Evolutionary conservation across 2,113 vertebrate genomes (phyloP).

Genomic region (Trematomus loennbergii): DNA sequence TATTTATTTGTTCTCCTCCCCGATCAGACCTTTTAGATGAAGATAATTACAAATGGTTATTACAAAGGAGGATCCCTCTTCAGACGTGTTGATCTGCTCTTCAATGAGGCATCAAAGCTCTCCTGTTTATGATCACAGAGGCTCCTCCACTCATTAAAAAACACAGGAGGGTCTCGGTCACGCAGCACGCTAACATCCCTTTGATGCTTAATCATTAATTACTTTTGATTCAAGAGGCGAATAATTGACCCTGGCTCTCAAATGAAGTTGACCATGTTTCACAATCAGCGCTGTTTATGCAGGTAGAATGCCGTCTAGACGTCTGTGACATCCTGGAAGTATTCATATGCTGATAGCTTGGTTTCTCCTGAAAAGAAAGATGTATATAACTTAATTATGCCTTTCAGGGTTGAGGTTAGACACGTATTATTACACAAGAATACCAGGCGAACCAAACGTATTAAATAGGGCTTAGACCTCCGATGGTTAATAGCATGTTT

Average conservation of each 20-base stretch:
- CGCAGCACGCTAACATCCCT: constrained; percentile 19
- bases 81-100: constrained; percentile 87
- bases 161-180: constrained; percentile 71
- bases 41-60: constrained; percentile 91
- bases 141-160: constrained; percentile 84
- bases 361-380: no score
- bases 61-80: constrained; percentile 88
- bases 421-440: no score
- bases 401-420: no score
- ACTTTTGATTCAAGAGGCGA: constrained; percentile 22
- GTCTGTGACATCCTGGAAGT: not conserved
- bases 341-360: no score
- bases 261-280: constrained; percentile 6
- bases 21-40: constrained; percentile 88
- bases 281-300: not conserved
- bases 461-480: no score
- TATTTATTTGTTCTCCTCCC: constrained; percentile 72
- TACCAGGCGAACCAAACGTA: no score
- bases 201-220: constrained; percentile 42
- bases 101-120: constrained; percentile 89
- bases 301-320: constrained; percentile 5
- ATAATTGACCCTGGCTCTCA: constrained; percentile 39
- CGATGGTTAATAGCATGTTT: no score
- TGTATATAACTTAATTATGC: no score
- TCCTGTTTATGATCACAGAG: constrained; percentile 79